phyloP scores from a whole-genome alignment of 2,113 vertebrate species.

The Ivindomyrus marchei region DNA sequence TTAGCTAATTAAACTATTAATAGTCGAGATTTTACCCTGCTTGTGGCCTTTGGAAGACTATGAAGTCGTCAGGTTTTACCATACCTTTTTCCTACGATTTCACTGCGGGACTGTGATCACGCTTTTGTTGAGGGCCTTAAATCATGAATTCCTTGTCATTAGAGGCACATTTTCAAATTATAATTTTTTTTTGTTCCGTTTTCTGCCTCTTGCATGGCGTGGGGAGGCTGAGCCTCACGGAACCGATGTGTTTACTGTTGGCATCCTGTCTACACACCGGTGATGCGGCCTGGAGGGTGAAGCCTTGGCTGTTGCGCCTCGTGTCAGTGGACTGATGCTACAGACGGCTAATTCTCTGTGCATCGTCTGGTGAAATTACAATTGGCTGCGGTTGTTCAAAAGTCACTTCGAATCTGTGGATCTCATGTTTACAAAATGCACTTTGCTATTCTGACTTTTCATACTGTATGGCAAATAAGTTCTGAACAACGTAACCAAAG shows the following conservation, averaged over 20 bases:
- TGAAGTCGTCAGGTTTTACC: slow-evolving; percentile 12
- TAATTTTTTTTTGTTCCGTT: background rate
- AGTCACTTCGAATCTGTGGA: background rate
- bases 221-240: background rate
- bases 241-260: background rate
- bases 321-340: background rate
- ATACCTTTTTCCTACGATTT: background rate
- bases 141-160: background rate
- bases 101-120: background rate
- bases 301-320: background rate
- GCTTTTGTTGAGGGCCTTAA: background rate
- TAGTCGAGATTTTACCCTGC: slow-evolving; percentile 30
- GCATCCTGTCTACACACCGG: background rate
- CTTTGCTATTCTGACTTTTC: slow-evolving; percentile 2
- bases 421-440: slow-evolving; percentile 16
- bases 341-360: background rate
- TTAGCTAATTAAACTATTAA: background rate
- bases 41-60: slow-evolving; percentile 23
- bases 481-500: slow-evolving; percentile 3
- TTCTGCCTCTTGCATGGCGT: background rate
- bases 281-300: background rate
- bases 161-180: background rate
- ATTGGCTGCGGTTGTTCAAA: background rate
- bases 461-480: slow-evolving; percentile 18
- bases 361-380: background rate